phyloP scores from a whole-genome alignment of 2,888 invertebrate genomes.

The Parochlus steinenii region DNA sequence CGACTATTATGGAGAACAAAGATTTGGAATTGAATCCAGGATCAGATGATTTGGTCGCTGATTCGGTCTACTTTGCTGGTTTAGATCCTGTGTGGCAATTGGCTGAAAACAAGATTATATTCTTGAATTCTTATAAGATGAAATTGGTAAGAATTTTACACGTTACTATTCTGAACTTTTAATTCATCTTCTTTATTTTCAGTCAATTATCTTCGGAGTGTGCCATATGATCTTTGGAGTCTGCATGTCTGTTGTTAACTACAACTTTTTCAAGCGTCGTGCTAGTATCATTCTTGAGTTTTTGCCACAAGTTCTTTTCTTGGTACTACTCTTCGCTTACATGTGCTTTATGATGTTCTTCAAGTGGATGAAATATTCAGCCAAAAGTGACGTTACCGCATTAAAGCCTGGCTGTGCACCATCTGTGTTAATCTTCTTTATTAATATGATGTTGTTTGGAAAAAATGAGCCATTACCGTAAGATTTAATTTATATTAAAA shows the following conservation, averaged over 20 bases:
- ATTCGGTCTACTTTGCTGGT: slow-evolving; percentile 55
- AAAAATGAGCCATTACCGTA: slow-evolving; percentile 25
- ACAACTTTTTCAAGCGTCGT: slow-evolving; percentile 50
- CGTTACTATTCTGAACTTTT: too few relatives aligned
- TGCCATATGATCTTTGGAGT: slow-evolving; percentile 91
- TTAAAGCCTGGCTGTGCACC: slow-evolving; percentile 46
- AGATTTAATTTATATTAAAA: too few relatives aligned
- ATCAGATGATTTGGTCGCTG: slow-evolving; percentile 24
- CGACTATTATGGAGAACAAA: slow-evolving; percentile 30
- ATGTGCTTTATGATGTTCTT: slow-evolving; percentile 81
- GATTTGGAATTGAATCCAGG: slow-evolving; percentile 47
- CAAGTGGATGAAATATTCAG: slow-evolving; percentile 68
- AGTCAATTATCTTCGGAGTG: slow-evolving; percentile 85
- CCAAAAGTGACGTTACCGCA: slow-evolving; percentile 24
- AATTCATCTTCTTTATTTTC: too few relatives aligned
- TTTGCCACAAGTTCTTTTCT: slow-evolving; percentile 80
- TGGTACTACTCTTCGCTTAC: slow-evolving; percentile 75
- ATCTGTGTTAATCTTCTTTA: slow-evolving; percentile 57
- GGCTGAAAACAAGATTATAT: slow-evolving; percentile 80
- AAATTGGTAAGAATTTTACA: too few relatives aligned
- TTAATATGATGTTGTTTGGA: slow-evolving; percentile 60
- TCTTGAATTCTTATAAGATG: slow-evolving; percentile 93
- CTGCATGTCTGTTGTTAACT: slow-evolving; percentile 61
- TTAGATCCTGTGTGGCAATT: slow-evolving; percentile 63
- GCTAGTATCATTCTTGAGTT: slow-evolving; percentile 65